Percentiles rank a stretch among this genome's conserved stretches.
Conservation (phyloP, 2,113 vertebrate genomes). For the Carassius auratus region DNA sequence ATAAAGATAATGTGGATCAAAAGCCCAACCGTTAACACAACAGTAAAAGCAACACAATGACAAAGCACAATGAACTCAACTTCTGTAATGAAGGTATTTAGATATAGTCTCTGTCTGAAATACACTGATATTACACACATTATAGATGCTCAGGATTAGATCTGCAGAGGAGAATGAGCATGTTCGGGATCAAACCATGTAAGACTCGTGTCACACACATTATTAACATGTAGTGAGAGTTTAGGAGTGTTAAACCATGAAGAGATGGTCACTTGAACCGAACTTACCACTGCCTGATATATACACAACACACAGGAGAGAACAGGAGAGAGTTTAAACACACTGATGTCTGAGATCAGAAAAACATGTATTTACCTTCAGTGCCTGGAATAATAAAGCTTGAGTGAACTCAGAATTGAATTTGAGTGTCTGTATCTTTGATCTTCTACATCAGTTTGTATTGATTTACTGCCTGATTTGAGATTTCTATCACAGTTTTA, state of each 20-base stretch:
- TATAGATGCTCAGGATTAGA: conserved; percentile 17
- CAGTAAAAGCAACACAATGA: conserved; percentile 15
- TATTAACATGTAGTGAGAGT: conserved; percentile 44
- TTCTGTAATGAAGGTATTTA: neutral
- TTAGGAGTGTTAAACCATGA: conserved; percentile 41
- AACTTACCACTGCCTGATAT: conserved; percentile 95
- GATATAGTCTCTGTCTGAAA: neutral
- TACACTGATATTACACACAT: neutral
- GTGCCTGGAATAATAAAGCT: no score
- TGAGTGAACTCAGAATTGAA: no score
- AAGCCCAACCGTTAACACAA: neutral
- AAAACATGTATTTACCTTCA: neutral
- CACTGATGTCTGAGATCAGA: neutral
- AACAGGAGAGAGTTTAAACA: conserved; percentile 85
- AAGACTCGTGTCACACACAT: conserved; percentile 30
- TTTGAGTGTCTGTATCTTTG: no score
- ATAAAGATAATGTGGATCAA: neutral
- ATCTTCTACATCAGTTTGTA: no score
- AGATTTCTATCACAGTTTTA: no score
- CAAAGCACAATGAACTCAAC: neutral
- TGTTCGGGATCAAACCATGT: conserved; percentile 42
- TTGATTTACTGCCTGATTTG: no score
- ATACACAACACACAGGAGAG: conserved; percentile 82
- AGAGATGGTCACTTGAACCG: conserved; percentile 53
- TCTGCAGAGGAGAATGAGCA: conserved; percentile 49